Evolutionary conservation across 1,140 invertebrate genomes (phyloP).

Genomic region (Varroa destructor): DNA sequence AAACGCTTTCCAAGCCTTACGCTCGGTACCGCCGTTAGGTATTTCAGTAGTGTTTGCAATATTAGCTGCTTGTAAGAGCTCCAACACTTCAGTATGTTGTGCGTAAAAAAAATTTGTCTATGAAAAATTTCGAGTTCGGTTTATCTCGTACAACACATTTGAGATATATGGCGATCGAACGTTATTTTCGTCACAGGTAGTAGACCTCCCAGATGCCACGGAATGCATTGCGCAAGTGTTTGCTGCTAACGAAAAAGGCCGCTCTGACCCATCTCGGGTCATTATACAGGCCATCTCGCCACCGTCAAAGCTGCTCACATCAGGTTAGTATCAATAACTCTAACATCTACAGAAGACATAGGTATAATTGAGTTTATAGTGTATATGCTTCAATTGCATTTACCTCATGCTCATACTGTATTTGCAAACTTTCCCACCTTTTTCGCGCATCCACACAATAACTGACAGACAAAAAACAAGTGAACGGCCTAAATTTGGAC

Average conservation of each 20-base stretch:
- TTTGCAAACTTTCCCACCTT: neutral
- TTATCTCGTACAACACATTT: too few species aligned
- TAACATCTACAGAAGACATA: neutral
- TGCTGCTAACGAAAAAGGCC: constrained; percentile 14
- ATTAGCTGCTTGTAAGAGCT: too few species aligned
- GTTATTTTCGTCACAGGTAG: neutral
- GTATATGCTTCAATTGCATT: neutral
- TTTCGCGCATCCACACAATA: neutral
- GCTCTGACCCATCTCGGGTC: constrained; percentile 17
- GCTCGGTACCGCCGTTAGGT: too few species aligned
- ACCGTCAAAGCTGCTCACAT: constrained; percentile 26
- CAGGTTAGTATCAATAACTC: neutral
- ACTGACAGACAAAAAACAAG: too few species aligned
- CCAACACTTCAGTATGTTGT: too few species aligned
- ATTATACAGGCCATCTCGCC: constrained; percentile 24
- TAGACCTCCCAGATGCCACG: constrained; percentile 19
- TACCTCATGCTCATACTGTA: neutral
- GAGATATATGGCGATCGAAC: too few species aligned
- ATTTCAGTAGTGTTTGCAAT: too few species aligned
- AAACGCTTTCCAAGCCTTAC: too few species aligned
- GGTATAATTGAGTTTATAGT: neutral
- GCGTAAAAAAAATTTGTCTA: too few species aligned
- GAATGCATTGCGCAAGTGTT: constrained; percentile 21
- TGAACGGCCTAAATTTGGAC: too few species aligned
- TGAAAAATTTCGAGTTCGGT: too few species aligned